Base-by-base conservation (phyloP, 2,888 invertebrate genomes). In the Aromia moschata region DNA sequence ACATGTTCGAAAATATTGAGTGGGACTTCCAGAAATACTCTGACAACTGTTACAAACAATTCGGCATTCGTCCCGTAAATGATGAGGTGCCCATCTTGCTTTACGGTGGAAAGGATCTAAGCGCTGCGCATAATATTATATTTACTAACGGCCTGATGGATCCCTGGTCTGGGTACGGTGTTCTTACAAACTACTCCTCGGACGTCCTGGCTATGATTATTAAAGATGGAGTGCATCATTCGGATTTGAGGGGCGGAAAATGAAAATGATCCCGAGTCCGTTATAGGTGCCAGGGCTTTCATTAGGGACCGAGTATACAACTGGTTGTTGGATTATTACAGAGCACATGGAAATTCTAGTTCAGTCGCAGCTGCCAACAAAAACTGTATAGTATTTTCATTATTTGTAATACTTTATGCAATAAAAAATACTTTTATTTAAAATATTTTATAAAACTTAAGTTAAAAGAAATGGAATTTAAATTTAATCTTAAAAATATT, bases 121-220 rank as follows among this genome's bases (percentile, higher is more conserved):
- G 85, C 18, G 81, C 84, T 0, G 86, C 86, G 0, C 86, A 87
- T 0, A 91, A 91, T 70, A 89, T 91, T 36, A 86, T 91, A 7
- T 91, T 90, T 77, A 94, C 94, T 71, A 94, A 94, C 77, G 95
- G 95, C 0, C 80, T 93, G 1, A 74, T 93, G 64, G 95, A 95
- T 80, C 94, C 94, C 0, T 95, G 94, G 94, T 88, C 90, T 55
- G 89, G 90, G 62, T 94, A 94, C 74, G 94, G 95, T 11, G 89
- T 94, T 40, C 77, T 93, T 20, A 84, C 84, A 71, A 88, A 88
- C 60, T 78, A 90, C 12, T 91, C 90, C 54, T 81, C 84, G 3
- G 83, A 87, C 0, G 84, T 93, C 1, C 77, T 85, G n/a, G 86
- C 92, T 0, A 83, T 95, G 12, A 81, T 93, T 18, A 89, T 95